phyloP scores from a whole-genome alignment of 2,113 vertebrate genomes.

The Vombatus ursinus region DNA sequence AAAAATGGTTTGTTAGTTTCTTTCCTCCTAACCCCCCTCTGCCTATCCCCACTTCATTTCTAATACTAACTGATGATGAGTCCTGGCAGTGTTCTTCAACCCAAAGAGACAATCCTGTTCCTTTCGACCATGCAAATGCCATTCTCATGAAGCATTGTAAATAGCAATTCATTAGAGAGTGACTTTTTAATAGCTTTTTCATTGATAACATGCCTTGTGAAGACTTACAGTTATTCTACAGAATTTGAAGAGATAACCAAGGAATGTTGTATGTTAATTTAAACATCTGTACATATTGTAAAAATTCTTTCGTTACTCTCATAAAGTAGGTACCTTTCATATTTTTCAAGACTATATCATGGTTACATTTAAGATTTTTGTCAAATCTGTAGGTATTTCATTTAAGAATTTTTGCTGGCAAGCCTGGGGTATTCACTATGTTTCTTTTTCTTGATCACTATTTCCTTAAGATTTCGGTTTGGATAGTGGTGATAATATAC shows the following conservation, averaged over 20 bases:
- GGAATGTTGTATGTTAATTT: slow-evolving; percentile 58
- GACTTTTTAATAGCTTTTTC: slow-evolving; percentile 77
- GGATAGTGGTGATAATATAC: rapidly evolving
- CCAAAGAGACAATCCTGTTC: slow-evolving; percentile 70
- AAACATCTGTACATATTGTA: slow-evolving; percentile 48
- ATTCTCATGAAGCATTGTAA: slow-evolving; percentile 72
- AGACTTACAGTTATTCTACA: slow-evolving; percentile 61
- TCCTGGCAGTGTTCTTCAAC: slow-evolving; percentile 54
- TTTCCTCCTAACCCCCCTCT: background rate
- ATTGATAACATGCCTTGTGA: slow-evolving; percentile 65
- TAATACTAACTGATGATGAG: slow-evolving; percentile 74
- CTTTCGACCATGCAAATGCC: slow-evolving; percentile 36
- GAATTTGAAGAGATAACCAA: slow-evolving; percentile 66
- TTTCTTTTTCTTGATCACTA: background rate
- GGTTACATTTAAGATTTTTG: background rate
- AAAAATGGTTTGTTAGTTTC: slow-evolving; percentile 67
- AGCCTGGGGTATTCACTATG: background rate
- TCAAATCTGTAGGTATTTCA: rapidly evolving
- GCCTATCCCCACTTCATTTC: slow-evolving; percentile 15
- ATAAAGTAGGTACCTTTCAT: slow-evolving; percentile 21
- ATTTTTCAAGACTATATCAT: background rate
- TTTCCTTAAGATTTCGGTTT: background rate
- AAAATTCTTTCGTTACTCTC: slow-evolving; percentile 35
- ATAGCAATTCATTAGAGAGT: slow-evolving; percentile 72
- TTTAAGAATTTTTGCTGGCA: background rate